Conservation (phyloP, 2,113 vertebrate genomes). For the Myiozetetes cayanensis region DNA sequence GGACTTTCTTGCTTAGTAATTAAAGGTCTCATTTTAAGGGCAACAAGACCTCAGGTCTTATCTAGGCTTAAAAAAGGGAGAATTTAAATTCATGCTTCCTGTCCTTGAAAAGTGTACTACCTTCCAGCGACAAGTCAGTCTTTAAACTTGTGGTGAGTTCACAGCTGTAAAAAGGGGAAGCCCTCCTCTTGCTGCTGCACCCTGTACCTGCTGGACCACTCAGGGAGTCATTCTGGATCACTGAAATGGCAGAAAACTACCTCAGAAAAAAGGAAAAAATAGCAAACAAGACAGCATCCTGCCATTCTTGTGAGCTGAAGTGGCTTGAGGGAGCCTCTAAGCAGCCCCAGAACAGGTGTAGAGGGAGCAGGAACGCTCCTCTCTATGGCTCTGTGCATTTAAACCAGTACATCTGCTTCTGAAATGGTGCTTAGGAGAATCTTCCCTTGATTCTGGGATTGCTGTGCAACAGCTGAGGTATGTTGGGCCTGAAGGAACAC, state of each 20-base stretch:
- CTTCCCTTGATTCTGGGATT: neutral
- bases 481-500: neutral
- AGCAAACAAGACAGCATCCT: neutral
- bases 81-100: neutral
- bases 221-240: neutral
- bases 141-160: neutral
- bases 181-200: neutral
- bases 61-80: neutral
- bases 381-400: neutral
- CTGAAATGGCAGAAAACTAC: neutral
- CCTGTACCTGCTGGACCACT: neutral
- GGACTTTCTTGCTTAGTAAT: neutral
- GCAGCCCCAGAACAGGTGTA: neutral
- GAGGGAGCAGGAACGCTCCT: neutral
- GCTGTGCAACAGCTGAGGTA: neutral
- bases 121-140: neutral
- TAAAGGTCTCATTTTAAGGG: neutral
- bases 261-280: neutral
- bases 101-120: neutral
- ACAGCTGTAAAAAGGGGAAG: neutral
- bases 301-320: neutral
- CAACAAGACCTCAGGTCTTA: neutral
- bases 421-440: neutral
- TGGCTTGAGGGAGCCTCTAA: neutral
- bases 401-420: neutral